These are phyloP conservation scores for Caenorhabditis sulstoni DNA, from an alignment of 2,888 invertebrate genomes.

Conservation along the genomic window DNA sequence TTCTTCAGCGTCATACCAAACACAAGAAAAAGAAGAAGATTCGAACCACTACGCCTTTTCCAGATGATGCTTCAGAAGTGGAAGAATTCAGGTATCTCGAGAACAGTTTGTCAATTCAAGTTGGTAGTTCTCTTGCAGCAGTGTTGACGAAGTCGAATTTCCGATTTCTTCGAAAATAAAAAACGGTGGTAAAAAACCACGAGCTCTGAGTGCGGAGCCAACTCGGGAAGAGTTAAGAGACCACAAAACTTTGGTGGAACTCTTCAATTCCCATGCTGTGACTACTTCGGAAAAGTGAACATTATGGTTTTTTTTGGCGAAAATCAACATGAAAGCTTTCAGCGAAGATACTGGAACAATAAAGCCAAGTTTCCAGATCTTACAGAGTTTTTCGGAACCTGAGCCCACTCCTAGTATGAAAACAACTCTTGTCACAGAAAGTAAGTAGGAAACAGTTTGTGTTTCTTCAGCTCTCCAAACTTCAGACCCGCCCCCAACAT, in stretches of 20 bases:
- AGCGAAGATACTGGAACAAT: constrained; percentile 5
- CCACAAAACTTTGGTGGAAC: constrained; percentile 52
- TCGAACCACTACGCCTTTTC: constrained; percentile 37
- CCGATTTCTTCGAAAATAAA: constrained; percentile 66
- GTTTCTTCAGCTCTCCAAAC: background rate
- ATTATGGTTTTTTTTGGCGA: background rate
- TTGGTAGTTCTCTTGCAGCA: constrained; percentile 17
- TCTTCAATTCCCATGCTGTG: constrained; percentile 49
- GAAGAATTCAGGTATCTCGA: constrained; percentile 23
- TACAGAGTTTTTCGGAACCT: constrained; percentile 21
- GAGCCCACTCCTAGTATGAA: constrained; percentile 18
- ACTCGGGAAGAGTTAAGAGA: constrained; percentile 55
- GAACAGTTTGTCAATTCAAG: background rate
- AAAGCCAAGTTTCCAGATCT: constrained; percentile 39
- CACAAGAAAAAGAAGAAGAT: constrained; percentile 31
- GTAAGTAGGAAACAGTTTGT: constrained; percentile 4
- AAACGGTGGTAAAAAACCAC: constrained; percentile 34
- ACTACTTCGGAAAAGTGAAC: constrained; percentile 1
- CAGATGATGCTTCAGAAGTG: constrained; percentile 43
- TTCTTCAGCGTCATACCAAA: constrained; percentile 34
- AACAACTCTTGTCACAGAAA: constrained; percentile 5
- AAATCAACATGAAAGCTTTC: constrained; percentile 5
- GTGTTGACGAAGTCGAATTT: constrained; percentile 63
- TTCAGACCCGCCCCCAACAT: constrained; percentile 7
- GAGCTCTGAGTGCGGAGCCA: constrained; percentile 56